Base-by-base conservation (phyloP, 2,113 vertebrate genomes). In the Prinia subflava region DNA sequence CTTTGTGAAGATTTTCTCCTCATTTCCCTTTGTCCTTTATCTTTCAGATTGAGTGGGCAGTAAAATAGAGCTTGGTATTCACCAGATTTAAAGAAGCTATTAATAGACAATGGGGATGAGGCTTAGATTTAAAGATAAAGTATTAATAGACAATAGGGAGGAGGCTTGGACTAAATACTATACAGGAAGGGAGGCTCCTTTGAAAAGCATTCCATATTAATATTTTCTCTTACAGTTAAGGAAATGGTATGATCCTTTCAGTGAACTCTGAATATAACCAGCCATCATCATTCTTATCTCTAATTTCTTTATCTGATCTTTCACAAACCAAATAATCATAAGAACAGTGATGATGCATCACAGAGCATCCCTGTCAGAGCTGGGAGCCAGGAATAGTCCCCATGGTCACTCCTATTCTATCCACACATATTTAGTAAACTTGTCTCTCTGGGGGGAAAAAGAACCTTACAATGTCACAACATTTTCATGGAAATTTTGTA, bases 361-460 rank as follows among this genome's bases (percentile, higher is more conserved):
- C 23, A 27, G n/a, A 60, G 15, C 23, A 37, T 60, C 13, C 17
- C 20, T 57, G 55, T 60, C 35, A 77, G 46, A 74, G 8, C 11
- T 83, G 25, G 46, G 39, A 84, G 35, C 16, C 57, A 49, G 20
- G 12, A 47, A 33, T 10, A 50, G 22, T 64, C n/a, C 35, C 44
- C 30, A 37, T 10, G 39, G 25, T 49, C 68, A 68, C n/a, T 64
- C 27, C 31, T 59, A 60, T 52, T 77, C 31, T 42, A 55, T 44
- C 42, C 20, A 42, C 15, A 41, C 0, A 0, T n/a, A 15, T 71
- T 83, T 69, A 53, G 31, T 53, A 57, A 67, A 70, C 13, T 41
- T 28, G 6, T 44, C 7, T 55, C 71, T 50, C 7, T 0, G 2
- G 1, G 13, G 3, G 2, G 0, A 25, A 16, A 41, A 60, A 27